A percentile compares a stretch with the other conserved stretches of the same genome.
Conservation (phyloP, 2,888 invertebrate species). For the Parochlus steinenii region DNA sequence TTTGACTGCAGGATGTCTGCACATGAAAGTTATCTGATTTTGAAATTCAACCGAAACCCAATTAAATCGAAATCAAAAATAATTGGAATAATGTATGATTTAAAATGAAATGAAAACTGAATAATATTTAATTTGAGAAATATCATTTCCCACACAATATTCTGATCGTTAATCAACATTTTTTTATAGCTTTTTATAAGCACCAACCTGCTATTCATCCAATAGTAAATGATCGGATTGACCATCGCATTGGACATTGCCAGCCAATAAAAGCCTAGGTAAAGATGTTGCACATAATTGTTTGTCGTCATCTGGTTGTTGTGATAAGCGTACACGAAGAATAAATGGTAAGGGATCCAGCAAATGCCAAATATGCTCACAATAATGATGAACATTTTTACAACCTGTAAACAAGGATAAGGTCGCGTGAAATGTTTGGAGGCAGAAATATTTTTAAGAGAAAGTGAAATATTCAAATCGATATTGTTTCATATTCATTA, state of each 20-base stretch:
- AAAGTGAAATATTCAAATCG: too few species aligned
- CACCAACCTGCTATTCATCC: slow-evolving; percentile 76
- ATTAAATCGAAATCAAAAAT: too few species aligned
- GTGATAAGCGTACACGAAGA: slow-evolving; percentile 58
- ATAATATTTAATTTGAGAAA: too few species aligned
- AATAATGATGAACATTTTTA: slow-evolving; percentile 77
- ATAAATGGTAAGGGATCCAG: slow-evolving; percentile 78
- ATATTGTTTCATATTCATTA: too few species aligned
- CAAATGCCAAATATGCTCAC: slow-evolving; percentile 74
- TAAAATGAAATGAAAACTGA: too few species aligned
- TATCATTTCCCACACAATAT: neutral
- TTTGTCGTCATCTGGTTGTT: slow-evolving; percentile 47
- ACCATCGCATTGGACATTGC: slow-evolving; percentile 91
- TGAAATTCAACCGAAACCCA: too few species aligned
- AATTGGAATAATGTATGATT: too few species aligned
- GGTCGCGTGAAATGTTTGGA: neutral
- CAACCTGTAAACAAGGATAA: slow-evolving; percentile 53
- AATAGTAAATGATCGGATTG: slow-evolving; percentile 81
- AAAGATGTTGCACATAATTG: slow-evolving; percentile 67
- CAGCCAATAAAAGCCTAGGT: slow-evolving; percentile 73
- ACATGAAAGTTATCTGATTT: too few species aligned
- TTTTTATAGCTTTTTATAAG: neutral
- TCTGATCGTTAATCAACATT: neutral
- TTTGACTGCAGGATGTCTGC: too few species aligned
- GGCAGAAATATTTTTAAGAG: neutral